Evolutionary conservation across 2,113 vertebrate genomes (phyloP).

Genomic region (Neotoma lepida): DNA sequence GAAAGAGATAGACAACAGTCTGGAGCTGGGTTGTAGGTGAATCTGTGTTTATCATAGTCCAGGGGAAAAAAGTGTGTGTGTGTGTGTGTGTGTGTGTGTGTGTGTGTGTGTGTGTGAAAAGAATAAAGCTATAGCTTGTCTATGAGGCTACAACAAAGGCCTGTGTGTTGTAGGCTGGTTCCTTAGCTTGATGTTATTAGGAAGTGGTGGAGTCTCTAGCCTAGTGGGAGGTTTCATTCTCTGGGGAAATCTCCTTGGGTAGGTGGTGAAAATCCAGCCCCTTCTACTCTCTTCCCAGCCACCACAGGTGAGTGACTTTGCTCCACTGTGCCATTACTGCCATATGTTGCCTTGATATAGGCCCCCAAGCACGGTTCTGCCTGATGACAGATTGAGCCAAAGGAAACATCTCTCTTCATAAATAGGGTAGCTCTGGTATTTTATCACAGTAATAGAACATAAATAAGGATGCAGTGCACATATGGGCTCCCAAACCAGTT

Average conservation of each 20-base stretch:
- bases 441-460: too few relatives aligned
- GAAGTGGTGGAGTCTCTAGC: neutral
- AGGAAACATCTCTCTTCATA: neutral
- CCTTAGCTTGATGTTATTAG: neutral
- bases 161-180: neutral
- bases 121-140: neutral
- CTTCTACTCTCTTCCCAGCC: neutral
- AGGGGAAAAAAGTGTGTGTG: neutral
- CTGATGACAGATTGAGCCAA: neutral
- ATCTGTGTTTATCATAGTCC: neutral
- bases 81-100: neutral
- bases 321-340: neutral
- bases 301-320: neutral
- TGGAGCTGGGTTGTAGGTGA: neutral
- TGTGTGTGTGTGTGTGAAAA: neutral
- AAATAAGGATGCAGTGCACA: too few relatives aligned
- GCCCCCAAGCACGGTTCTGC: neutral
- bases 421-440: neutral
- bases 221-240: neutral
- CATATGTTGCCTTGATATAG: too few relatives aligned
- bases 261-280: neutral
- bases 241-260: neutral
- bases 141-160: neutral
- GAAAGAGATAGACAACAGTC: neutral
- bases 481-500: neutral